A percentile compares a stretch with the other conserved stretches of the same genome.
Conservation (phyloP, 2,888 invertebrate species). For the Prostheceraeus crozeri region DNA sequence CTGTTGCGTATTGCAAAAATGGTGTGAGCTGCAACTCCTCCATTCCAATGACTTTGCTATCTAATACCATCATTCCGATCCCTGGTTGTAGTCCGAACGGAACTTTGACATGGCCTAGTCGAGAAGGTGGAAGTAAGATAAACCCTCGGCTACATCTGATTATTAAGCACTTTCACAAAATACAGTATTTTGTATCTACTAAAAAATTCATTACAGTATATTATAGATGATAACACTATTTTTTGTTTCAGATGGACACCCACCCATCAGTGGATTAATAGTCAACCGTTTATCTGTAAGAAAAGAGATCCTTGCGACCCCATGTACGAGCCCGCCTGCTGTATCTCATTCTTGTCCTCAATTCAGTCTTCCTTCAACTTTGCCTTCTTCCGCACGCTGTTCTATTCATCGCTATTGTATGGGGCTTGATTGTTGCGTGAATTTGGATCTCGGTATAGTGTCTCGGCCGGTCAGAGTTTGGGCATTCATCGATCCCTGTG, state of each 20-base stretch:
- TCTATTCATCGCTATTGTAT: slow-evolving; percentile 12
- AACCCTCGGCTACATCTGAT: too few relatives aligned
- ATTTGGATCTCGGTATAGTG: slow-evolving; percentile 10
- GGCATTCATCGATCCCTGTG: slow-evolving; percentile 43
- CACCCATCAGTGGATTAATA: too few relatives aligned
- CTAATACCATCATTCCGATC: slow-evolving; percentile 3
- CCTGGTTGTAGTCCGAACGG: slow-evolving; percentile 16
- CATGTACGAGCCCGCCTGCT: too few relatives aligned
- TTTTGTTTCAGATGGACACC: too few relatives aligned
- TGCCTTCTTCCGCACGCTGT: not conserved
- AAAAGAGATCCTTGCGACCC: too few relatives aligned
- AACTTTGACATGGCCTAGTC: slow-evolving; percentile 14
- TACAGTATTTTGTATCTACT: too few relatives aligned
- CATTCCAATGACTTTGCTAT: slow-evolving; percentile 2
- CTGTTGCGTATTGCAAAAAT: not conserved
- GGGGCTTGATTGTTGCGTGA: slow-evolving; percentile 27
- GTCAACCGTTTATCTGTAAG: too few relatives aligned
- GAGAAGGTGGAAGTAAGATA: too few relatives aligned
- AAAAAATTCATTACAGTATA: too few relatives aligned
- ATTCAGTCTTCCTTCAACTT: not conserved
- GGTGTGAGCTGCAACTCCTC: not conserved
- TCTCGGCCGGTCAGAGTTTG: slow-evolving; percentile 41
- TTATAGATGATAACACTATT: too few relatives aligned
- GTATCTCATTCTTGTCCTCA: slow-evolving; percentile 24
- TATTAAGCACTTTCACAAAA: too few relatives aligned